phyloP scores from a whole-genome alignment of 1,140 invertebrate species.

The Cataglyphis hispanica region DNA sequence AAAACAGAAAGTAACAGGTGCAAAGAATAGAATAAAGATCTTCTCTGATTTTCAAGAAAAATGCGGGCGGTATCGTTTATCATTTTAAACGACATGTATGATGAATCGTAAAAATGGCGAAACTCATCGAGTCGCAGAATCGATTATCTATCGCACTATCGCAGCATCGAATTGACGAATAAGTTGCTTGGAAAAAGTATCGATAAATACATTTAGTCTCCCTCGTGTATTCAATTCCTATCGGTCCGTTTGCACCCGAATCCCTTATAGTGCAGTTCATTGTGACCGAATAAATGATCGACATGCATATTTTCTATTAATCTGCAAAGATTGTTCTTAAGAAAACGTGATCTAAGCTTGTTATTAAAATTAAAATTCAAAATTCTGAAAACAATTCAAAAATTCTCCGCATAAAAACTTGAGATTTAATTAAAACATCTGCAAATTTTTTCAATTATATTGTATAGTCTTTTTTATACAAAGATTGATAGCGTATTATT shows the following conservation, averaged over 20 bases:
- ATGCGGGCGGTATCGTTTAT: constrained; percentile 68
- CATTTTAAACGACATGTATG: constrained; percentile 55
- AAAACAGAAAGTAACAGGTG: constrained; percentile 19
- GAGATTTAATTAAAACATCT: neutral
- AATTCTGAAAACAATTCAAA: neutral
- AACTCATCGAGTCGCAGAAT: constrained; percentile 47
- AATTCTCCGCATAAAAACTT: neutral
- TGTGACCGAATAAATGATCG: neutral
- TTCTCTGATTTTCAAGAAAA: constrained; percentile 33
- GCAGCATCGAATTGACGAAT: constrained; percentile 22
- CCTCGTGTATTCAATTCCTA: constrained; percentile 32
- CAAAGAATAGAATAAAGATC: constrained; percentile 39
- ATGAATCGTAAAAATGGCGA: constrained; percentile 66
- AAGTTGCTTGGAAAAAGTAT: constrained; percentile 48
- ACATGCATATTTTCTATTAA: neutral
- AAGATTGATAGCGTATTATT: neutral
- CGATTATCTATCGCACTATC: constrained; percentile 58
- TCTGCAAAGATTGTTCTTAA: neutral
- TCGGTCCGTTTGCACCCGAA: constrained; percentile 48
- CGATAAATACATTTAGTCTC: constrained; percentile 40
- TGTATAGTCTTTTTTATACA: neutral
- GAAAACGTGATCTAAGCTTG: neutral
- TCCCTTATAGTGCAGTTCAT: constrained; percentile 17
- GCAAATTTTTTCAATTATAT: neutral
- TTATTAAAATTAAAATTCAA: neutral